Percentiles rank a stretch among this genome's conserved stretches.
phyloP scores from a whole-genome alignment of 2,888 invertebrate species.

The Chrysotoxum bicinctum region DNA sequence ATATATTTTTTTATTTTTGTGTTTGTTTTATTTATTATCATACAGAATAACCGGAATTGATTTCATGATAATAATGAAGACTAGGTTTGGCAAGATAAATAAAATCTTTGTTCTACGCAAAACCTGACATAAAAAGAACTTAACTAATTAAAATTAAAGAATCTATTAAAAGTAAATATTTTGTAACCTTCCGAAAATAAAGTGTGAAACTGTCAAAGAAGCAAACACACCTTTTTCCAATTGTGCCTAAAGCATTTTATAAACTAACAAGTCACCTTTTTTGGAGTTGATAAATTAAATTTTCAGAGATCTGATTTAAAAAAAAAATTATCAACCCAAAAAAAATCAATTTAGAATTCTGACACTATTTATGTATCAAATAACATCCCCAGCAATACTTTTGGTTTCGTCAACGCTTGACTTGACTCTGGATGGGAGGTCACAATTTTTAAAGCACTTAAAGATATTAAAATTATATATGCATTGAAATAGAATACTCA shows the following conservation, averaged over 20 bases:
- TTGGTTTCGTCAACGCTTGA: background rate
- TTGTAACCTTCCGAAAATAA: too few species aligned
- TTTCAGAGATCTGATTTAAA: background rate
- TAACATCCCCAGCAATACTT: background rate
- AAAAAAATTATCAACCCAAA: background rate
- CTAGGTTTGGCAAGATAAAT: background rate
- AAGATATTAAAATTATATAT: background rate
- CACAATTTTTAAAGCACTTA: background rate
- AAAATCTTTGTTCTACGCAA: background rate
- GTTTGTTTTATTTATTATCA: background rate
- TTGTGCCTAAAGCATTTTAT: background rate
- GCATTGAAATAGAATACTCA: background rate
- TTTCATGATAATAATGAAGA: background rate
- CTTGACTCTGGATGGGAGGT: background rate
- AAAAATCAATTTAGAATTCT: background rate
- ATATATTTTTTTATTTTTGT: too few species aligned
- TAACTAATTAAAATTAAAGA: background rate
- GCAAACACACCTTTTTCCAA: too few species aligned
- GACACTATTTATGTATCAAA: background rate
- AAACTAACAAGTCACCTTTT: background rate
- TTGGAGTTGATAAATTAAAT: background rate
- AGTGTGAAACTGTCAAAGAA: too few species aligned
- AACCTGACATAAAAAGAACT: background rate
- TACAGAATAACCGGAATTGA: background rate
- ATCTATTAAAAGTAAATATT: background rate